Evolutionary conservation across 1,140 invertebrate species (phyloP).

Genomic region (Carposina sasakii): DNA sequence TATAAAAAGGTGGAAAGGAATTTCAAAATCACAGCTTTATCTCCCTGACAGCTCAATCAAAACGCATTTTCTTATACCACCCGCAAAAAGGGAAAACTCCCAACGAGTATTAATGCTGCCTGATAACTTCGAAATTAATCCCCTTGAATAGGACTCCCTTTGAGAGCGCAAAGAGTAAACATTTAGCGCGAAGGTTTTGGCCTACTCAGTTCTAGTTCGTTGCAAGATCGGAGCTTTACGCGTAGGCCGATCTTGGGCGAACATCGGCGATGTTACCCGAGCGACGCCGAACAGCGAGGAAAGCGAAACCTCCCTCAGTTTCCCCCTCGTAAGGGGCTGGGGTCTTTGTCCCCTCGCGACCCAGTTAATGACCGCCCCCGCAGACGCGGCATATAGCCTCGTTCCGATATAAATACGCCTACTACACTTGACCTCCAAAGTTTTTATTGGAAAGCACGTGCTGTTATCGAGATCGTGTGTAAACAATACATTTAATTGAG

Average conservation of each 20-base stretch:
- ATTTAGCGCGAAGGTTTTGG: slow-evolving; percentile 41
- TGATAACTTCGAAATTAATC: slow-evolving; percentile 63
- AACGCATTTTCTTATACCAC: slow-evolving; percentile 29
- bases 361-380: slow-evolving; percentile 70
- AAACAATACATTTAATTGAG: slow-evolving; percentile 54
- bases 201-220: slow-evolving; percentile 33
- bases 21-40: slow-evolving; percentile 30
- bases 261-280: slow-evolving; percentile 23
- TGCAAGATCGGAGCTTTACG: slow-evolving; percentile 44
- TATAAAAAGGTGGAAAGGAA: slow-evolving; percentile 20
- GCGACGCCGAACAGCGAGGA: slow-evolving; percentile 32
- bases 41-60: slow-evolving; percentile 41
- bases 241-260: slow-evolving; percentile 26
- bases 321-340: slow-evolving; percentile 44
- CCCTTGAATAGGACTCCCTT: slow-evolving; percentile 54
- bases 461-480: slow-evolving; percentile 54
- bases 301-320: slow-evolving; percentile 51
- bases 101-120: slow-evolving; percentile 45
- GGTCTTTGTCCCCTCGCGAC: slow-evolving; percentile 67
- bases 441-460: slow-evolving; percentile 71
- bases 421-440: slow-evolving; percentile 72
- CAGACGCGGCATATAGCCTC: slow-evolving; percentile 63
- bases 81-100: slow-evolving; percentile 57
- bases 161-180: slow-evolving; percentile 50
- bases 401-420: slow-evolving; percentile 70